phyloP scores from a whole-genome alignment of 2,888 invertebrate genomes.

The Spialia ferax region DNA sequence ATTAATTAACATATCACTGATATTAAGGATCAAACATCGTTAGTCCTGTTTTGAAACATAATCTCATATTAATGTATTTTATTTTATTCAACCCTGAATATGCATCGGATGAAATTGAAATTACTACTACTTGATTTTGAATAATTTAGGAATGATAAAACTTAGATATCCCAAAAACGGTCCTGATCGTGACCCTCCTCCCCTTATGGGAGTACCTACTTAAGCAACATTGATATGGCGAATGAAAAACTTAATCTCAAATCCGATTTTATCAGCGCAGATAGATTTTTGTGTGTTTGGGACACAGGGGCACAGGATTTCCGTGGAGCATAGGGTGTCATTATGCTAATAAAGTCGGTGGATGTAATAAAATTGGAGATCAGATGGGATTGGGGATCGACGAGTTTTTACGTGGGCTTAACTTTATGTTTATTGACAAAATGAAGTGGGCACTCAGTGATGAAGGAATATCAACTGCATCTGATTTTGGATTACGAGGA shows the following conservation, averaged over 20 bases:
- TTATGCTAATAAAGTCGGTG: slow-evolving; percentile 41
- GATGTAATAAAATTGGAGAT: slow-evolving; percentile 40
- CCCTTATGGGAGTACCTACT: not conserved
- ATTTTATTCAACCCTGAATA: too few relatives aligned
- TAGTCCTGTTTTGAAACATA: too few relatives aligned
- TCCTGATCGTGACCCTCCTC: not conserved
- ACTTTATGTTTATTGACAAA: slow-evolving; percentile 37
- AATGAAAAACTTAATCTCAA: slow-evolving; percentile 20
- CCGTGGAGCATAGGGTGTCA: slow-evolving; percentile 27
- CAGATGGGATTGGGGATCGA: slow-evolving; percentile 38
- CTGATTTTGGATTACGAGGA: not conserved
- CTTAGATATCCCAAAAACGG: not conserved
- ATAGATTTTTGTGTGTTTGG: slow-evolving; percentile 19
- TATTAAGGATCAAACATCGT: too few relatives aligned
- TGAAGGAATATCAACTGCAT: not conserved
- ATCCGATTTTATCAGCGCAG: slow-evolving; percentile 11
- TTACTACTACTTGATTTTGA: too few relatives aligned
- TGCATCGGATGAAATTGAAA: too few relatives aligned
- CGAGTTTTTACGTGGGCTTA: slow-evolving; percentile 36
- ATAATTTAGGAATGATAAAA: too few relatives aligned
- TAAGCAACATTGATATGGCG: slow-evolving; percentile 2
- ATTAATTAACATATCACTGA: too few relatives aligned
- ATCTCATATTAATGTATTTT: too few relatives aligned
- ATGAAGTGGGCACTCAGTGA: slow-evolving; percentile 21
- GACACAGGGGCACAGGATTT: slow-evolving; percentile 11